Conservation (phyloP, 2,888 invertebrate species). For the Corbicula japonica region DNA sequence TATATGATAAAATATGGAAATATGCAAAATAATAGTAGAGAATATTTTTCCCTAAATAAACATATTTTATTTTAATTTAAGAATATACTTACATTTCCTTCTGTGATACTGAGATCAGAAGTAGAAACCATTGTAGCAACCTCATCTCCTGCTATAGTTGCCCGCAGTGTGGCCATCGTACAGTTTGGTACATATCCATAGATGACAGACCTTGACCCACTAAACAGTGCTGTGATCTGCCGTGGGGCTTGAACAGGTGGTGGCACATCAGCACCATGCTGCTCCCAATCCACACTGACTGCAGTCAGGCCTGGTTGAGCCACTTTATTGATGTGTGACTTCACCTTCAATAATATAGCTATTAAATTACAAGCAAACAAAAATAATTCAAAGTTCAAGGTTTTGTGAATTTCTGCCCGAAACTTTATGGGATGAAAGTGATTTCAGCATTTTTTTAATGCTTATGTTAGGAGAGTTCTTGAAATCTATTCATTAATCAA, state of each 20-base stretch:
- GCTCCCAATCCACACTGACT: slow-evolving; percentile 84
- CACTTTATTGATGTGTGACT: slow-evolving; percentile 79
- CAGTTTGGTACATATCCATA: slow-evolving; percentile 85
- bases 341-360: too few relatives aligned
- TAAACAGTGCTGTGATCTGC: slow-evolving; percentile 85
- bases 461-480: too few relatives aligned
- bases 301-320: slow-evolving; percentile 84
- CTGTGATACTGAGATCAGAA: slow-evolving; percentile 83
- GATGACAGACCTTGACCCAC: slow-evolving; percentile 84
- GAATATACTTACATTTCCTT: slow-evolving; percentile 77
- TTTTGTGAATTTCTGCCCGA: too few relatives aligned
- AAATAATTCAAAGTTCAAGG: too few relatives aligned
- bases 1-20: too few relatives aligned
- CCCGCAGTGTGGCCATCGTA: slow-evolving; percentile 84
- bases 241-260: slow-evolving; percentile 82
- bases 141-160: slow-evolving; percentile 82
- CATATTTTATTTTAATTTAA: neutral
- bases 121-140: slow-evolving; percentile 85
- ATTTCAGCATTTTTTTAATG: too few relatives aligned
- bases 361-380: too few relatives aligned
- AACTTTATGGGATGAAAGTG: too few relatives aligned
- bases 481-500: too few relatives aligned
- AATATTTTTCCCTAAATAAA: neutral
- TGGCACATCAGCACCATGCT: slow-evolving; percentile 76
- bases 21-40: too few relatives aligned